Percentiles rank a stretch among this genome's conserved stretches.
Evolutionary conservation across 2,797 vertebrate genomes (phyloP).

Genomic region (Malacoctenus gilli): DNA sequence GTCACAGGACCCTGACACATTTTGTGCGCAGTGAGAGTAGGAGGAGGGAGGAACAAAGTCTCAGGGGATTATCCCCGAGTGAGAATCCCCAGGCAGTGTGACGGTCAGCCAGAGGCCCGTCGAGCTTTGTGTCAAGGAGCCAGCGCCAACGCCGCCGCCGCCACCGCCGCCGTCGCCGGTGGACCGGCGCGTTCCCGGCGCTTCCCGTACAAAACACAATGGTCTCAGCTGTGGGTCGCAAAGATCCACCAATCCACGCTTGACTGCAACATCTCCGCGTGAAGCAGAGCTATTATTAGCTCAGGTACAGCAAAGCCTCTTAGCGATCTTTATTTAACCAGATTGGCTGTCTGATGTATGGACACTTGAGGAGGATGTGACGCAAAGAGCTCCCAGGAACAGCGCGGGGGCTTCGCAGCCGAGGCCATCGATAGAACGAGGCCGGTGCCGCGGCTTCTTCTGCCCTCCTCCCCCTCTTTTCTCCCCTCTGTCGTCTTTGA

Average conservation of each 20-base stretch:
- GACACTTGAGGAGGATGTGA: conserved; percentile 72
- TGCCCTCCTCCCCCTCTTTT: conserved; percentile 6
- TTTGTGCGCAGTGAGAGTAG: conserved; percentile 48
- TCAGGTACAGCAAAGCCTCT: conserved; percentile 86
- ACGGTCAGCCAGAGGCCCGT: conserved; percentile 40
- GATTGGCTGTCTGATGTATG: conserved; percentile 80
- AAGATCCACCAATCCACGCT: conserved; percentile 57
- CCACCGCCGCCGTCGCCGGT: conserved; percentile 43
- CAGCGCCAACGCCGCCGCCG: conserved; percentile 44
- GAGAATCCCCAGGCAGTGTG: conserved; percentile 49
- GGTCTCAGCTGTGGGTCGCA: conserved; percentile 60
- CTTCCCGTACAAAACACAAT: conserved; percentile 52
- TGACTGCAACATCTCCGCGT: conserved; percentile 57
- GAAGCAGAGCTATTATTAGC: conserved; percentile 80
- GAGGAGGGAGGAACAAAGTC: conserved; percentile 47
- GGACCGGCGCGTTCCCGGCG: conserved; percentile 41
- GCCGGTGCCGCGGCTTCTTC: background rate
- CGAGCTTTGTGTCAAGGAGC: conserved; percentile 52
- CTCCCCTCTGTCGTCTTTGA: conserved; percentile 2
- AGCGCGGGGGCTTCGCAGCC: conserved; percentile 39
- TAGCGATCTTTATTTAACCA: conserved; percentile 85
- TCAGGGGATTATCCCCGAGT: conserved; percentile 54
- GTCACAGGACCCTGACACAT: conserved; percentile 66
- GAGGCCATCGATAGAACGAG: conserved; percentile 57
- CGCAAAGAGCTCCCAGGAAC: conserved; percentile 61